Base-by-base conservation (phyloP, 30 jellyfish, hydroid and myxozoan genomes). In the Nemopilema nomurai region DNA sequence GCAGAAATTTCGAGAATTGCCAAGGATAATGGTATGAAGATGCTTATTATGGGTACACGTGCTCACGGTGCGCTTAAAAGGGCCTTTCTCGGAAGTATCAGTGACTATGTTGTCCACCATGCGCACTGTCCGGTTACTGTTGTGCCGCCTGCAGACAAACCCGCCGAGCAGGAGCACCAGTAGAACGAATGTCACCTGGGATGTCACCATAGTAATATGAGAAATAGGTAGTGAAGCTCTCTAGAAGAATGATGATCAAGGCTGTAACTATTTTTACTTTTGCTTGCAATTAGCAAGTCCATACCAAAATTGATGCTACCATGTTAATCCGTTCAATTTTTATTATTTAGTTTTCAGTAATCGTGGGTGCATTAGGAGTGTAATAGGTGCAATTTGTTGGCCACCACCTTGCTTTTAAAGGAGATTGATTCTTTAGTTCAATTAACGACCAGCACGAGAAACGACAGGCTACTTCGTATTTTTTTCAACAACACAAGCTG, bases 111-210 rank as follows among this genome's bases (percentile, higher is more conserved):
- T 49, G 94, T 90, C 51, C 97, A 90, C 62, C 97, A 90, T 71
- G 90, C 91, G 6, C 90, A 83, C 21, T 90, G 97, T 76, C 97
- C 97, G 16, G 97, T 90, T 16, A 90, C 97, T 8, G 97, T 90
- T 30, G 79, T 90, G 0, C 97, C 97, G 26, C 96, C 96, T 51
- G 81, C 83, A 49, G 78, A 41, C 22, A 69, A 84, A 51, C 74
- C 74, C 0, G 63, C 79, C 19, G 92, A 62, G 21, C 76, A 71
- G 49, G 65, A 83, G 4, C 76, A 51, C 3, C 26, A 63, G 29
- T 63, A 63, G 29, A n/a, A 63, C 29, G 8, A 41, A 3, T 6
- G 29, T 63, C 29, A n/a, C 72, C 72, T 63, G 3, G 72, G 72
- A 22, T 63, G 29, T 19, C 72, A 51, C 67, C 16, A 63, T 24